These are phyloP conservation scores for Leistus spinibarbis DNA, from an alignment of 2,888 invertebrate genomes.

Conservation along the genomic window DNA sequence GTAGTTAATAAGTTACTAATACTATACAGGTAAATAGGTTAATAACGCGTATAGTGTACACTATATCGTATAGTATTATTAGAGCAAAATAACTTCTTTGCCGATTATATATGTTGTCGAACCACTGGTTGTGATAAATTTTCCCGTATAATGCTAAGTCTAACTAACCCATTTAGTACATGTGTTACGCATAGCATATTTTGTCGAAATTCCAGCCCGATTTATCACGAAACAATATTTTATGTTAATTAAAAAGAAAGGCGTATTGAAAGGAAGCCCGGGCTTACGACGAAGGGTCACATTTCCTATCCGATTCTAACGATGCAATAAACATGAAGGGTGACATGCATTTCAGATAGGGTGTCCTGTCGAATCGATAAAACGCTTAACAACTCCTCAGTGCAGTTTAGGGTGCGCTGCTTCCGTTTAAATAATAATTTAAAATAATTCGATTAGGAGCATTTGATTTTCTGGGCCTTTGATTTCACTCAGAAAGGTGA, in stretches of 20 bases:
- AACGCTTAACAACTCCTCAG: not conserved
- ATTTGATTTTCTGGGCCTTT: not conserved
- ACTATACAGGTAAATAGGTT: too few relatives aligned
- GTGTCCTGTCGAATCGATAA: not conserved
- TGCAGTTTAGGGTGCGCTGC: not conserved
- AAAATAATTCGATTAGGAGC: not conserved
- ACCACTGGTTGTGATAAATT: not conserved
- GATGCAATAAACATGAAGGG: not conserved
- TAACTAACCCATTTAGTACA: not conserved
- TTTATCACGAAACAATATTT: not conserved
- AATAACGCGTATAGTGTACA: too few relatives aligned
- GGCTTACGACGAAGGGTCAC: not conserved
- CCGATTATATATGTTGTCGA: not conserved
- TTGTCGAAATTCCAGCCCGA: not conserved
- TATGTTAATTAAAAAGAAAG: not conserved
- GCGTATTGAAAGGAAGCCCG: not conserved
- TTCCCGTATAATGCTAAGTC: not conserved
- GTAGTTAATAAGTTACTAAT: too few relatives aligned
- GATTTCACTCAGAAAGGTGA: not conserved
- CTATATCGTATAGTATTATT: too few relatives aligned
- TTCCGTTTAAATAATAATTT: not conserved
- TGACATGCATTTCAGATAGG: not conserved
- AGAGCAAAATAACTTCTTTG: too few relatives aligned
- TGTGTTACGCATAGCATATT: not conserved
- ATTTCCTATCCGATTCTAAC: not conserved